A percentile compares a stretch with the other conserved stretches of the same genome.
phyloP scores from a whole-genome alignment of 2,888 invertebrate genomes.

The Rotaria socialis region DNA sequence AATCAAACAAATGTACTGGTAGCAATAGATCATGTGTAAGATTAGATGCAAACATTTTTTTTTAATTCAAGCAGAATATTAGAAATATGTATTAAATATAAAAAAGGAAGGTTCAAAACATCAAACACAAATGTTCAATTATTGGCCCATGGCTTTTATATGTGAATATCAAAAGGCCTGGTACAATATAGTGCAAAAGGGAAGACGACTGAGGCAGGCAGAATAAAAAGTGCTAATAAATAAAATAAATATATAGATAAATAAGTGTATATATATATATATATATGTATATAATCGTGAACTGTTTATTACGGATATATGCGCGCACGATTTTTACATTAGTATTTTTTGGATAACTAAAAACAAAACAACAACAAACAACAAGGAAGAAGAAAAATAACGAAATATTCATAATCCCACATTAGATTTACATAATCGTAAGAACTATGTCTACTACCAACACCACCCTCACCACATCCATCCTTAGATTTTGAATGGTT shows the following conservation, averaged over 20 bases:
- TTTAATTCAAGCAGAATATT: background rate
- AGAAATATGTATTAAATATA: background rate
- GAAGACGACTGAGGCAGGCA: background rate
- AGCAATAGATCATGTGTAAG: background rate
- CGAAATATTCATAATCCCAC: background rate
- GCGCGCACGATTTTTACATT: background rate
- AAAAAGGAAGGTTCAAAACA: background rate
- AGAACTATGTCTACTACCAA: background rate
- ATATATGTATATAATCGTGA: background rate
- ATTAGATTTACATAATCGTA: background rate
- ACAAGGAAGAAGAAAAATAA: background rate
- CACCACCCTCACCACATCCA: background rate
- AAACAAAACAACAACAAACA: slow-evolving; percentile 16
- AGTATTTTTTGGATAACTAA: slow-evolving; percentile 16
- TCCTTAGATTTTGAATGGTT: background rate
- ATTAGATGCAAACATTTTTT: background rate
- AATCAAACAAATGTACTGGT: background rate
- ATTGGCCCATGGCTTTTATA: background rate
- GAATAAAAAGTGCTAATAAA: background rate
- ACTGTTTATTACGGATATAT: background rate
- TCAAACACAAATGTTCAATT: background rate
- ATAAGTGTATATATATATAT: background rate
- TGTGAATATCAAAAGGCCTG: background rate
- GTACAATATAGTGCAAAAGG: background rate
- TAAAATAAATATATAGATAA: background rate